phyloP scores from a whole-genome alignment of 2,797 vertebrate genomes.

The Corythornis leucogaster region DNA sequence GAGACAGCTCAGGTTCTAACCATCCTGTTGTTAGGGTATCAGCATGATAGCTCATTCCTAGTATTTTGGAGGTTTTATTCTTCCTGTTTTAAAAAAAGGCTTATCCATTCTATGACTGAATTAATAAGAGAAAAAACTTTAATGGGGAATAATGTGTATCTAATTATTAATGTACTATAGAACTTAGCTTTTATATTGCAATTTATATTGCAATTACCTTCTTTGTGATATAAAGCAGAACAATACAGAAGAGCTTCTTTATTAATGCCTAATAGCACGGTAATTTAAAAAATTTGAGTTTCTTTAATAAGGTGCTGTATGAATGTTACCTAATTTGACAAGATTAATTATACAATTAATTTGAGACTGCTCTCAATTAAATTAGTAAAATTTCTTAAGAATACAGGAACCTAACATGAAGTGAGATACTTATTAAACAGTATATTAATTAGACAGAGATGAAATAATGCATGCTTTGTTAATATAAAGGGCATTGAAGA shows the following conservation, averaged over 20 bases:
- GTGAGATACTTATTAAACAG: conserved; percentile 90
- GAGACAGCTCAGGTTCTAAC: background rate
- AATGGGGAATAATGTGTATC: conserved; percentile 79
- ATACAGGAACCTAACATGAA: conserved; percentile 88
- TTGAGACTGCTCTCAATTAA: conserved; percentile 96
- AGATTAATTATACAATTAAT: conserved; percentile 99
- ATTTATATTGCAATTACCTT: conserved; percentile 84
- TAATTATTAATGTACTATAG: conserved; percentile 83
- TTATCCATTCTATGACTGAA: conserved; percentile 69
- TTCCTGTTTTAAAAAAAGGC: conserved; percentile 65
- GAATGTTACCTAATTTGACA: conserved; percentile 96
- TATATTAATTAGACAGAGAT: conserved; percentile 88
- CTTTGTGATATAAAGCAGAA: conserved; percentile 84
- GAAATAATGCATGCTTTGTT: conserved; percentile 86
- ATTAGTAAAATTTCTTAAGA: conserved; percentile 87
- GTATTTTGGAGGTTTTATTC: conserved; percentile 40
- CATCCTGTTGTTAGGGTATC: conserved; percentile 7
- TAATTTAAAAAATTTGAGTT: conserved; percentile 93
- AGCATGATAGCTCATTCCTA: conserved; percentile 41
- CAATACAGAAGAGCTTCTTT: conserved; percentile 82
- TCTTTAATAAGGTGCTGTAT: conserved; percentile 91
- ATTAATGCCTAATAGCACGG: conserved; percentile 84
- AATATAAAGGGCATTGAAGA: conserved; percentile 77
- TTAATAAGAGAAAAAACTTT: conserved; percentile 73
- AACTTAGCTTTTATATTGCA: conserved; percentile 82